These are phyloP conservation scores for Agelaius tricolor DNA, from an alignment of 2,113 vertebrate genomes.

Conservation along the genomic window DNA sequence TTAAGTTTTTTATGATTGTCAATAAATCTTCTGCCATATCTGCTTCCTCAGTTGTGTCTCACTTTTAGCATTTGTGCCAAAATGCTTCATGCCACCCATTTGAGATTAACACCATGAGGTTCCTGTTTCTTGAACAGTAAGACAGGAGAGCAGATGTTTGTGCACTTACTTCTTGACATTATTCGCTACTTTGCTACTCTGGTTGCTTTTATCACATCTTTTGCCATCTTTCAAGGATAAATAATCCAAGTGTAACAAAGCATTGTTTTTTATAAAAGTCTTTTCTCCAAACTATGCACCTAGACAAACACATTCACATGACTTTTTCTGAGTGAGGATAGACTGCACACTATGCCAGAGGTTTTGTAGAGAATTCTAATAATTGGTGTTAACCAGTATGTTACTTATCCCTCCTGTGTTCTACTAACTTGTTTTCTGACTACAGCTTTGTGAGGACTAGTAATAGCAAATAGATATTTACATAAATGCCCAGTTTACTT, in stretches of 20 bases:
- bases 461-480: not conserved
- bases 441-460: not conserved
- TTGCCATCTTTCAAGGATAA: not conserved
- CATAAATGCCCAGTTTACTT: not conserved
- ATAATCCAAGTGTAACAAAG: not conserved
- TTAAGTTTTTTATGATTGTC: not conserved
- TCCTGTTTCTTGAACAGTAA: not conserved
- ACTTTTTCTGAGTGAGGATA: not conserved
- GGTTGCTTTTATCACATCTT: not conserved
- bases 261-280: not conserved
- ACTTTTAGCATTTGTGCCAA: not conserved
- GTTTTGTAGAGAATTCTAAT: not conserved
- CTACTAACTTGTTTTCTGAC: not conserved
- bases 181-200: not conserved
- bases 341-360: not conserved
- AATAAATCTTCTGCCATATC: not conserved
- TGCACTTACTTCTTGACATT: not conserved
- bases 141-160: not conserved
- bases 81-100: not conserved
- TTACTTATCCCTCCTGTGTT: not conserved
- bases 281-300: not conserved
- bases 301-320: not conserved
- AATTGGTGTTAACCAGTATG: not conserved
- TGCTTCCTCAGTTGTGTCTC: not conserved
- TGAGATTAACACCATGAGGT: not conserved